phyloP scores from a whole-genome alignment of 2,888 invertebrate species.

The Limnephilus lunatus region DNA sequence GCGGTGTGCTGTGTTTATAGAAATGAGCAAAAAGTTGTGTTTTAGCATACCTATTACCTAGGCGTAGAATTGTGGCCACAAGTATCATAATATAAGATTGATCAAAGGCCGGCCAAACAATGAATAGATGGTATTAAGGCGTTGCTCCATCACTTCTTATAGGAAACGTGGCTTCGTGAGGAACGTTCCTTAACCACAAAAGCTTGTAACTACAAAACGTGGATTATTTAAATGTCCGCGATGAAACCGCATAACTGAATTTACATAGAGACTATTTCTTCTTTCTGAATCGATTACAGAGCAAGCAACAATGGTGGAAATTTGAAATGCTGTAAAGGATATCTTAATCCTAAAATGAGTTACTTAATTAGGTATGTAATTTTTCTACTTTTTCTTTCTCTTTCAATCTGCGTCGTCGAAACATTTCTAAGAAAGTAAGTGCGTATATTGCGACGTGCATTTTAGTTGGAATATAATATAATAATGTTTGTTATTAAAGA shows the following conservation, averaged over 20 bases:
- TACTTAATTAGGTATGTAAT: too few species aligned
- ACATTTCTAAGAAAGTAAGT: too few species aligned
- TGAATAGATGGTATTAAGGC: not conserved
- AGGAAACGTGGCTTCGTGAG: not conserved
- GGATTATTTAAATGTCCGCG: not conserved
- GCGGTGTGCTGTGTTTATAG: not conserved
- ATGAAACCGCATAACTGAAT: not conserved
- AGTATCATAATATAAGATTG: not conserved
- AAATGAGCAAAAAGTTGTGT: not conserved
- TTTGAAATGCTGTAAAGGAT: too few species aligned
- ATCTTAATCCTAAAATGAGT: too few species aligned
- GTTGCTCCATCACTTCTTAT: constrained; percentile 20
- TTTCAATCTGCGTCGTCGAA: too few species aligned
- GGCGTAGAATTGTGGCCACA: not conserved
- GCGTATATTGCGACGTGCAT: too few species aligned
- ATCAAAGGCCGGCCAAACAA: constrained; percentile 2
- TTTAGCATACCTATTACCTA: not conserved
- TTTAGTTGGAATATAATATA: too few species aligned
- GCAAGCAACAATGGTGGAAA: too few species aligned
- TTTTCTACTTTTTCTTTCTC: too few species aligned
- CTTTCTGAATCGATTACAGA: not conserved
- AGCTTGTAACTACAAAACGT: not conserved
- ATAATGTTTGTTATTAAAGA: too few species aligned
- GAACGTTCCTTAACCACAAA: constrained; percentile 20
- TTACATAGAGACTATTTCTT: not conserved